Conservation (phyloP, 2,888 invertebrate genomes). For the Cerastoderma edule region DNA sequence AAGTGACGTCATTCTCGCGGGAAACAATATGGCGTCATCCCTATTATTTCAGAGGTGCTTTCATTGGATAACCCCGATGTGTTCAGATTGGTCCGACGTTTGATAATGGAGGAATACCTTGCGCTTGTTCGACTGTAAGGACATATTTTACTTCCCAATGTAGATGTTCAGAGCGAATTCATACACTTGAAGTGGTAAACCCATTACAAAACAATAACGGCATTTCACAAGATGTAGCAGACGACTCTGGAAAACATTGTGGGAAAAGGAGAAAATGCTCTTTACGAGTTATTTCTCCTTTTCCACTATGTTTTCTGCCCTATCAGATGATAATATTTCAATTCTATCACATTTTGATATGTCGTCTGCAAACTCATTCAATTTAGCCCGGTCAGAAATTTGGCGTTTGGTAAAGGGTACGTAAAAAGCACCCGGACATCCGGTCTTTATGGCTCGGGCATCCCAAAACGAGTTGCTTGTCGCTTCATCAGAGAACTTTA, state of each 20-base stretch:
- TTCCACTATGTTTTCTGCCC: constrained; percentile 15
- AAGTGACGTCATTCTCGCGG: too few species aligned
- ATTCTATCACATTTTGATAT: neutral
- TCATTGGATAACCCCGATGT: too few species aligned
- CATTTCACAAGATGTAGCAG: neutral
- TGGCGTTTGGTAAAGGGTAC: constrained; percentile 3
- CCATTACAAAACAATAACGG: neutral
- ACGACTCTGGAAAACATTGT: constrained; percentile 1
- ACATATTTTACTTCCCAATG: too few species aligned
- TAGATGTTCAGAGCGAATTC: neutral
- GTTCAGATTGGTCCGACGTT: too few species aligned
- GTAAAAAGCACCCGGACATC: too few species aligned
- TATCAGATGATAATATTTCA: neutral
- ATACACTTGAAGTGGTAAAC: neutral
- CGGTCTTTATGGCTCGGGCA: too few species aligned
- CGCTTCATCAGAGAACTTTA: too few species aligned
- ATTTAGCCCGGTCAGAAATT: neutral
- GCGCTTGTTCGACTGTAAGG: too few species aligned
- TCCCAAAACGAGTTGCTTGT: too few species aligned
- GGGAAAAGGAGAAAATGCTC: constrained; percentile 15
- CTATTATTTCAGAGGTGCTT: too few species aligned
- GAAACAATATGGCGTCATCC: too few species aligned
- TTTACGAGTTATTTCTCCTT: constrained; percentile 5
- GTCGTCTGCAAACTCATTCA: neutral
- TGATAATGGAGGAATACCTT: too few species aligned